Conservation (phyloP, 1,140 invertebrate genomes). For the Pseudoatta argentina region DNA sequence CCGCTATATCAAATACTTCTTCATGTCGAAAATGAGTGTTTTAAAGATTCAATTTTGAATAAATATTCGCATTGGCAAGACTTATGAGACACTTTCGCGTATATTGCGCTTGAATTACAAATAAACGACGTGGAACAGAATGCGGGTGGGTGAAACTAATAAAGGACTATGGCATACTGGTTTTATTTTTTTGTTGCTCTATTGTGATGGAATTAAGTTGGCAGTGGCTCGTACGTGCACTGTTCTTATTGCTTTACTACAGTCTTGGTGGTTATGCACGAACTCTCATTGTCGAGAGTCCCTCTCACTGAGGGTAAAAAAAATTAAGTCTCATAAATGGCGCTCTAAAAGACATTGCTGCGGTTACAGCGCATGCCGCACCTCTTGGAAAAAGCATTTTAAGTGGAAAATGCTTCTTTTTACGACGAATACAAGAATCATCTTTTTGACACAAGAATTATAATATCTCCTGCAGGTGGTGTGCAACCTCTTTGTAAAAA, state of each 20-base stretch:
- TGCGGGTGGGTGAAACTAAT: slow-evolving; percentile 42
- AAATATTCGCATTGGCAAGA: slow-evolving; percentile 31
- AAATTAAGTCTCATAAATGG: slow-evolving; percentile 60
- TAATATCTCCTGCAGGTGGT: slow-evolving; percentile 11
- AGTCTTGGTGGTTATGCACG: slow-evolving; percentile 1
- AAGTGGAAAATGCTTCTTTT: slow-evolving; percentile 26
- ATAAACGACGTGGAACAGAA: not conserved
- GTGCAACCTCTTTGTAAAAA: slow-evolving; percentile 40
- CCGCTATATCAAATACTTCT: no score
- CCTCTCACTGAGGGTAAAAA: not conserved
- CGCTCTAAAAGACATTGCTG: slow-evolving; percentile 42
- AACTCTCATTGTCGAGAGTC: slow-evolving; percentile 18
- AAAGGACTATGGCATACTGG: not conserved
- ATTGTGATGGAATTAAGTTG: slow-evolving; percentile 40
- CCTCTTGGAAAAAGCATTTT: slow-evolving; percentile 49
- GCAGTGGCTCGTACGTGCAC: not conserved
- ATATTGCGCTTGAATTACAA: slow-evolving; percentile 54
- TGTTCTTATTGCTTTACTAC: slow-evolving; percentile 32
- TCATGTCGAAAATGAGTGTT: slow-evolving; percentile 1
- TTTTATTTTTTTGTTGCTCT: not conserved
- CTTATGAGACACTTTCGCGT: slow-evolving; percentile 42
- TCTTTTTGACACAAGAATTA: slow-evolving; percentile 30
- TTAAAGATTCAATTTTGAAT: slow-evolving; percentile 14
- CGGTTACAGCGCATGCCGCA: slow-evolving; percentile 4
- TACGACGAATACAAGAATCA: not conserved